phyloP scores from a whole-genome alignment of 1,140 invertebrate genomes.

The Lasioglossum baleicum region DNA sequence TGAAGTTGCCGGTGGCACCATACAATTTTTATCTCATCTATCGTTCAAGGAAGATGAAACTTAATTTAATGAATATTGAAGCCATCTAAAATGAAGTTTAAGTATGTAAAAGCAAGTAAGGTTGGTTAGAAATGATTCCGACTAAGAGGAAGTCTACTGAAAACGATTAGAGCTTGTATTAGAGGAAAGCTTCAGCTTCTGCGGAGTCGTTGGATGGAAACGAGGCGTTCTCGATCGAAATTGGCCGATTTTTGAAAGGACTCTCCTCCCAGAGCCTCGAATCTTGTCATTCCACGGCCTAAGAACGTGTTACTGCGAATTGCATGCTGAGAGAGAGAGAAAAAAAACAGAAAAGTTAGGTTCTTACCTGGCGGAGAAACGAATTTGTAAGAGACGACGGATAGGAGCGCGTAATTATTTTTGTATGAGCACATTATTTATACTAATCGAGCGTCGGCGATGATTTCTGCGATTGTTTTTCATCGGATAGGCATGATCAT shows the following conservation, averaged over 20 bases:
- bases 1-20: too few relatives aligned
- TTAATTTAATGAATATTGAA: too few relatives aligned
- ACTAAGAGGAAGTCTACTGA: too few relatives aligned
- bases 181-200: not conserved
- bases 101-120: too few relatives aligned
- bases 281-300: constrained; percentile 57
- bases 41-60: too few relatives aligned
- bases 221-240: constrained; percentile 9
- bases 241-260: constrained; percentile 12
- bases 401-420: constrained; percentile 52
- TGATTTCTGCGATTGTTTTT: constrained; percentile 55
- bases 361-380: constrained; percentile 7
- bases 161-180: not conserved
- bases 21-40: too few relatives aligned
- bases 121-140: too few relatives aligned
- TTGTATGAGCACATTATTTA: constrained; percentile 64
- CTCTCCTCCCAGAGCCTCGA: constrained; percentile 33
- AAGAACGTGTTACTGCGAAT: constrained; percentile 34
- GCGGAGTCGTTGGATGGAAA: not conserved
- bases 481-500: constrained; percentile 38
- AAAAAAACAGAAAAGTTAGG: not conserved
- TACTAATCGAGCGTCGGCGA: constrained; percentile 37
- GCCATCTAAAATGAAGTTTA: too few relatives aligned
- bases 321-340: not conserved
- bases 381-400: constrained; percentile 16